A percentile compares a stretch with the other conserved stretches of the same genome.
Evolutionary conservation across 1,140 invertebrate species (phyloP).

Genomic region (Cydia pomonella): DNA sequence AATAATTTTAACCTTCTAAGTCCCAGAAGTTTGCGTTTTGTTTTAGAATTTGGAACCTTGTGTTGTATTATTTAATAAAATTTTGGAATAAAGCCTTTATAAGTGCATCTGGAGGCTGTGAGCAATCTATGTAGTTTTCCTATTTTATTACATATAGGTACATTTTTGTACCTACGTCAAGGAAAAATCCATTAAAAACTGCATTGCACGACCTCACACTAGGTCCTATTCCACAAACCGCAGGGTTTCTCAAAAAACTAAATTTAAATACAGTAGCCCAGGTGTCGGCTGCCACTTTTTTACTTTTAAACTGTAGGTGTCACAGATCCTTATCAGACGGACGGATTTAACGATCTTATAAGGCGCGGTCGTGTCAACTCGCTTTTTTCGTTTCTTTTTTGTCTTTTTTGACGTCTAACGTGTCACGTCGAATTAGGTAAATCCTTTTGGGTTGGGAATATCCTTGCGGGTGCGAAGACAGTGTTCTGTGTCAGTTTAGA

Average conservation of each 20-base stretch:
- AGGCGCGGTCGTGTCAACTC: constrained; percentile 68
- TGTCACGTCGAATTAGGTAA: constrained; percentile 76
- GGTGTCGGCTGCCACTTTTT: constrained; percentile 60
- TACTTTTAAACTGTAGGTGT: constrained; percentile 65
- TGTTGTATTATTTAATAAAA: too few relatives aligned
- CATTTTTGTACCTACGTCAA: too few relatives aligned
- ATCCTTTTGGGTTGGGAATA: constrained; percentile 71
- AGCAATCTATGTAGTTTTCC: too few relatives aligned
- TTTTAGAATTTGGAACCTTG: too few relatives aligned
- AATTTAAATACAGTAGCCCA: constrained; percentile 78
- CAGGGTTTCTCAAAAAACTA: constrained; percentile 66
- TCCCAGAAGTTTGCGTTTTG: too few relatives aligned
- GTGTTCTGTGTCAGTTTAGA: constrained; percentile 37
- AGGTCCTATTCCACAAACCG: constrained; percentile 55
- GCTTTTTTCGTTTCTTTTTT: constrained; percentile 52
- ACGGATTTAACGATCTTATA: constrained; percentile 76
- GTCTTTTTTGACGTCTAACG: constrained; percentile 60
- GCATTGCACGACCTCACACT: too few relatives aligned
- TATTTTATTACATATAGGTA: too few relatives aligned
- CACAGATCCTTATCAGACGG: constrained; percentile 75
- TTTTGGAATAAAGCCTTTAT: too few relatives aligned
- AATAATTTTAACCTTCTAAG: too few relatives aligned
- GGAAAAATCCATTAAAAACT: too few relatives aligned
- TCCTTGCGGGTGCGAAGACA: constrained; percentile 55
- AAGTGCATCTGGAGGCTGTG: too few relatives aligned